Percentiles rank a stretch among this genome's conserved stretches.
Conservation (phyloP, 2,113 vertebrate genomes). For the Pantherophis guttatus region DNA sequence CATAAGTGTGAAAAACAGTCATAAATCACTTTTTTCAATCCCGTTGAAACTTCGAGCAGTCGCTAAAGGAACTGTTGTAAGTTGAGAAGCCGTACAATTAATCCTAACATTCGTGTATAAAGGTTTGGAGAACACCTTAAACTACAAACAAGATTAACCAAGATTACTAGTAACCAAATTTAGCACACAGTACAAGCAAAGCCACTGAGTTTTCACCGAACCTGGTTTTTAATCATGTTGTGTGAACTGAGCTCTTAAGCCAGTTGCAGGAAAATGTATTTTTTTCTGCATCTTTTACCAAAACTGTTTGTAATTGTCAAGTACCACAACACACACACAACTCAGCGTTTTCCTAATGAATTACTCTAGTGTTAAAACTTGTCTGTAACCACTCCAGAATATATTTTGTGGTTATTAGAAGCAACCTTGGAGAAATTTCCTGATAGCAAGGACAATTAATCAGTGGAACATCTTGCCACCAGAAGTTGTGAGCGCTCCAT, state of each 20-base stretch:
- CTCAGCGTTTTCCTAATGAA: not conserved
- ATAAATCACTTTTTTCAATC: not conserved
- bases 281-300: not conserved
- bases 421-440: not conserved
- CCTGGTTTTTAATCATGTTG: not conserved
- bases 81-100: too few relatives aligned
- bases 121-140: not conserved
- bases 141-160: not conserved
- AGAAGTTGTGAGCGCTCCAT: not conserved
- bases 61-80: too few relatives aligned
- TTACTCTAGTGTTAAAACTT: not conserved
- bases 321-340: not conserved
- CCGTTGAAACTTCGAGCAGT: not conserved
- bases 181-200: not conserved
- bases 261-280: not conserved
- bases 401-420: not conserved
- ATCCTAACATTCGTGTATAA: not conserved
- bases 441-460: too few relatives aligned
- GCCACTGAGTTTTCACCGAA: not conserved
- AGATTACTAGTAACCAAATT: not conserved
- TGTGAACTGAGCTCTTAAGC: not conserved
- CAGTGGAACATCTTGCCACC: too few relatives aligned
- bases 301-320: not conserved
- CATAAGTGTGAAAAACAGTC: not conserved
- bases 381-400: not conserved